Evolutionary conservation across 2,888 invertebrate species (phyloP).

Genomic region (Apamea epomidion): DNA sequence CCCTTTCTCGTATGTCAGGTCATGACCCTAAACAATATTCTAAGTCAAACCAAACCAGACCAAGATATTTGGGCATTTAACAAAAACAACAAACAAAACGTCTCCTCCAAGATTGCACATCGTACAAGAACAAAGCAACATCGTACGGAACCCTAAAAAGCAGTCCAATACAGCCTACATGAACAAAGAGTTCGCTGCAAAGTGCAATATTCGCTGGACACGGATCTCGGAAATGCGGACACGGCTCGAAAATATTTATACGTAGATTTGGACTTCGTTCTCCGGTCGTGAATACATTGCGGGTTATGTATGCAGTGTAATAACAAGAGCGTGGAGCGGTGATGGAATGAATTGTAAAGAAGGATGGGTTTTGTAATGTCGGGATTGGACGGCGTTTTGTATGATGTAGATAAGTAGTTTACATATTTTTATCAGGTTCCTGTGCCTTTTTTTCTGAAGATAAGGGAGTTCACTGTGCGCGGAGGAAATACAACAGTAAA

Average conservation of each 20-base stretch:
- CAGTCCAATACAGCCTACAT: slow-evolving; percentile 67
- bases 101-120: slow-evolving; percentile 54
- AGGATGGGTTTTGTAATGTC: background rate
- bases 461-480: background rate
- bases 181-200: slow-evolving; percentile 73
- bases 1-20: background rate
- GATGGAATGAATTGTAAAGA: slow-evolving; percentile 46
- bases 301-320: slow-evolving; percentile 23
- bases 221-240: slow-evolving; percentile 62
- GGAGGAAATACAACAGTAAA: background rate
- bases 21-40: background rate
- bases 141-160: slow-evolving; percentile 54
- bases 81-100: slow-evolving; percentile 49
- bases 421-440: background rate
- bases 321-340: slow-evolving; percentile 11
- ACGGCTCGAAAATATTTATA: slow-evolving; percentile 55
- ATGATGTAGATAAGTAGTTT: background rate
- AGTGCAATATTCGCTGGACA: slow-evolving; percentile 74
- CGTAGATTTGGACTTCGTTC: slow-evolving; percentile 29
- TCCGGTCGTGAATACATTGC: slow-evolving; percentile 43
- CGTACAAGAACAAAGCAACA: slow-evolving; percentile 53
- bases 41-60: background rate
- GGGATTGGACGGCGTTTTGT: background rate
- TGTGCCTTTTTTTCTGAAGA: background rate
- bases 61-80: slow-evolving; percentile 3